These are phyloP conservation scores for Drosophila planitibia DNA, from an alignment of 2,888 invertebrate species.

Conservation along the genomic window DNA sequence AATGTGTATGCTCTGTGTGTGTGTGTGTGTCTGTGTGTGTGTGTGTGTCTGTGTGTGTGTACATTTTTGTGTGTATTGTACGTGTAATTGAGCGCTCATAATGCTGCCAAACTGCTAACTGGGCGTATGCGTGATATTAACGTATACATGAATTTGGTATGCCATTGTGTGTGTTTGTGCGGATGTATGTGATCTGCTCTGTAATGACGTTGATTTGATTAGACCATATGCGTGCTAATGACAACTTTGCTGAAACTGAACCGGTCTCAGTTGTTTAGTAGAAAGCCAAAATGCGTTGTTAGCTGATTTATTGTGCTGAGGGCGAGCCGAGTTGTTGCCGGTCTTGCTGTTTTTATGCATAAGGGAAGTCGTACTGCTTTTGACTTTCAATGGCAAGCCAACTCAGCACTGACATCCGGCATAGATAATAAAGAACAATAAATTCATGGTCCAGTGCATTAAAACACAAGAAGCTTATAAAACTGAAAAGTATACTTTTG, in stretches of 20 bases:
- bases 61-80: not conserved
- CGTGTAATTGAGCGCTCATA: constrained; percentile 63
- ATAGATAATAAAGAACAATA: constrained; percentile 10
- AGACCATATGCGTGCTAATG: constrained; percentile 65
- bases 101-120: constrained; percentile 35
- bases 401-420: not conserved
- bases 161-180: constrained; percentile 3
- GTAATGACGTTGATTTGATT: constrained; percentile 58
- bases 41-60: not conserved
- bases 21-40: not conserved
- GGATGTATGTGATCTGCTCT: constrained; percentile 16
- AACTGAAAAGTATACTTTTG: constrained; percentile 11
- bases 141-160: constrained; percentile 26
- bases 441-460: constrained; percentile 19
- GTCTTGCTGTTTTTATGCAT: not conserved
- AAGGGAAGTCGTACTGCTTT: constrained; percentile 8
- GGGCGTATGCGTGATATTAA: constrained; percentile 46
- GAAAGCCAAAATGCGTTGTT: constrained; percentile 22
- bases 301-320: constrained; percentile 22
- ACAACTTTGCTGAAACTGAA: constrained; percentile 32
- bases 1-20: constrained; percentile 13
- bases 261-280: constrained; percentile 5
- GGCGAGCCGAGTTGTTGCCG: constrained; percentile 18
- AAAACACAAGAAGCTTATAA: constrained; percentile 14
- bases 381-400: constrained; percentile 25